phyloP scores from a whole-genome alignment of 2,888 invertebrate genomes.

The Drosophila kuntzei region DNA sequence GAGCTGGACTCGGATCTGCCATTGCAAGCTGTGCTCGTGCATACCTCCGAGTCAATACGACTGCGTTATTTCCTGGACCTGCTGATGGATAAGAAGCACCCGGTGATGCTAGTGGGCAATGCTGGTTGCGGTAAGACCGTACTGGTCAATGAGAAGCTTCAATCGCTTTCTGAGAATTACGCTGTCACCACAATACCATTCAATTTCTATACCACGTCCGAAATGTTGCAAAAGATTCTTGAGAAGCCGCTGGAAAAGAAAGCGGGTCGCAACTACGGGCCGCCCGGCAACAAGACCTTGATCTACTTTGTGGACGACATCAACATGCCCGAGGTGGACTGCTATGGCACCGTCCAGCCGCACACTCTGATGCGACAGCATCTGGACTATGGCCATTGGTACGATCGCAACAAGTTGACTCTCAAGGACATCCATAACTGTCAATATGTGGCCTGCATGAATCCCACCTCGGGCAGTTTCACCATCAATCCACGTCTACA shows the following conservation, averaged over 20 bases:
- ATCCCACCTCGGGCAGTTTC: conserved; percentile 98
- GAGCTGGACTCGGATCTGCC: conserved; percentile 96
- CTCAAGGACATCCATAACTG: conserved; percentile 98
- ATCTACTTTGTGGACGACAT: conserved; percentile 98
- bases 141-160: conserved; percentile 90
- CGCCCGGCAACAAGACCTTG: conserved; percentile 96
- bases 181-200: conserved; percentile 96
- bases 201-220: conserved; percentile 97
- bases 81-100: conserved; percentile 94
- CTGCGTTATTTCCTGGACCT: conserved; percentile 95
- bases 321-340: conserved; percentile 97
- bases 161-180: conserved; percentile 92
- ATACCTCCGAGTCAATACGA: conserved; percentile 96
- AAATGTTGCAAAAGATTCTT: conserved; percentile 96
- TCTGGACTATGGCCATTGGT: conserved; percentile 98
- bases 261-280: conserved; percentile 97
- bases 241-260: conserved; percentile 98
- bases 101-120: conserved; percentile 97
- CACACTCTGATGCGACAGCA: conserved; percentile 98
- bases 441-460: conserved; percentile 99
- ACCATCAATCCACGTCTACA: conserved; percentile 98
- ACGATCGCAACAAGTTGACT: conserved; percentile 94
- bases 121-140: conserved; percentile 98
- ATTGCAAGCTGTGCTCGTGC: conserved; percentile 96
- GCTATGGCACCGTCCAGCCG: conserved; percentile 97